Percentiles rank a stretch among this genome's conserved stretches.
Conservation (phyloP, 2,113 vertebrate genomes). For the Lepus europaeus region DNA sequence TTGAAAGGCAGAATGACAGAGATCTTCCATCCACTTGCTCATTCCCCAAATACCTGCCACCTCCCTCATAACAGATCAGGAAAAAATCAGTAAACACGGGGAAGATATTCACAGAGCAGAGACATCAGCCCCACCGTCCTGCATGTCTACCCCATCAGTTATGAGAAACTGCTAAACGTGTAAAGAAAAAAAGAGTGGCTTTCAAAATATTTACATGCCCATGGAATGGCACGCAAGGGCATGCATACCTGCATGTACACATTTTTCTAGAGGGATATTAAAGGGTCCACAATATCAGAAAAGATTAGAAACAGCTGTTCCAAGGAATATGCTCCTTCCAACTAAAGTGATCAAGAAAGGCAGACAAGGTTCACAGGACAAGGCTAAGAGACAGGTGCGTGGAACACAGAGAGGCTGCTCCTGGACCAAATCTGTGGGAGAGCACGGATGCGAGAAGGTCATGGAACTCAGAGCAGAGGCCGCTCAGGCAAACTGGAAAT, state of each 20-base stretch:
- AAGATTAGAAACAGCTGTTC: slow-evolving; percentile 38
- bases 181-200: neutral
- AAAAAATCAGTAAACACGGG: neutral
- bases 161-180: neutral
- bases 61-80: neutral
- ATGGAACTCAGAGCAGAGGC: accelerated
- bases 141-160: neutral
- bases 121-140: neutral
- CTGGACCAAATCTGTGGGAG: neutral
- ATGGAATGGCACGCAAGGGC: neutral
- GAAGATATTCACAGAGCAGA: neutral
- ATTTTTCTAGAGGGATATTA: slow-evolving; percentile 10
- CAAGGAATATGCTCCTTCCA: slow-evolving; percentile 48
- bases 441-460: neutral
- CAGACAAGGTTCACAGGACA: neutral
- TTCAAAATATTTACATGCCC: neutral
- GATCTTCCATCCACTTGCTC: too few species aligned
- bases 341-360: neutral
- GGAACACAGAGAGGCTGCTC: neutral
- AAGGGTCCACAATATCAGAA: neutral
- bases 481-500: neutral
- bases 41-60: too few species aligned
- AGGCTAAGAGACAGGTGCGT: neutral
- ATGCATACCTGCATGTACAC: neutral
- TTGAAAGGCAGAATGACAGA: too few species aligned